Base-by-base conservation (phyloP, 2,888 invertebrate species). In the Gastrophysa polygoni region DNA sequence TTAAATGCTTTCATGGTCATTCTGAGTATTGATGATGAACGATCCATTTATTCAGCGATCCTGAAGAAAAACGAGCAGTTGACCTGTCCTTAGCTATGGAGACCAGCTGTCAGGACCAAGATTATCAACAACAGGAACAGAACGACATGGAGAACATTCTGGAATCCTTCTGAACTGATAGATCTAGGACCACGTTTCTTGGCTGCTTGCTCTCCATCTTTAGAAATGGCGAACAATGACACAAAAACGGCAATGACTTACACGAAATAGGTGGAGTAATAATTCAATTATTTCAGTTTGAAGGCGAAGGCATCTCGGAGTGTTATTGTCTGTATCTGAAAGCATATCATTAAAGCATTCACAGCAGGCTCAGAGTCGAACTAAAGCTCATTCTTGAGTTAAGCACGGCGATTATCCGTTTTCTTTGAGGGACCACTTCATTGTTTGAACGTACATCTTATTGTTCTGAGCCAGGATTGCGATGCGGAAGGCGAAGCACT, bases 251-350 rank as follows among this genome's bases (percentile, higher is more conserved):
- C 66, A 66, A 69, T 67, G 66, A 67, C 69, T 62, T 68, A 75
- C 79, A 78, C 66, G 78, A 71, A 79, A 80, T 74, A 77, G 80
- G 80, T 77, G 79, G 77, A 75, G 79, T 78, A 78, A 79, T 79
- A 78, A 79, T 77, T 77, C 77, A 77, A 78, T 78, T 77, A 77
- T 77, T 74, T 72, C 73, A 74, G 74, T 69, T 73, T 57, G 67
- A 67, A 66, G 66, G 63, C 60, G 62, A 43, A 50, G 61, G 29
- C 57, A 60, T 62, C 58, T 66, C 61, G 61, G 57, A 64, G 52
- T 57, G 59, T 63, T 57, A 66, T 67, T 70, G 70, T 67, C 65
- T 72, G 68, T 57, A 64, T 63, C 61, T 64, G 68, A 72, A 71
- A 59, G 60, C 59, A 32, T 24, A 57, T 38, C 51, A 51, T 58